Evolutionary conservation across 2,888 invertebrate species (phyloP).

Genomic region (Synergus umbraculus): DNA sequence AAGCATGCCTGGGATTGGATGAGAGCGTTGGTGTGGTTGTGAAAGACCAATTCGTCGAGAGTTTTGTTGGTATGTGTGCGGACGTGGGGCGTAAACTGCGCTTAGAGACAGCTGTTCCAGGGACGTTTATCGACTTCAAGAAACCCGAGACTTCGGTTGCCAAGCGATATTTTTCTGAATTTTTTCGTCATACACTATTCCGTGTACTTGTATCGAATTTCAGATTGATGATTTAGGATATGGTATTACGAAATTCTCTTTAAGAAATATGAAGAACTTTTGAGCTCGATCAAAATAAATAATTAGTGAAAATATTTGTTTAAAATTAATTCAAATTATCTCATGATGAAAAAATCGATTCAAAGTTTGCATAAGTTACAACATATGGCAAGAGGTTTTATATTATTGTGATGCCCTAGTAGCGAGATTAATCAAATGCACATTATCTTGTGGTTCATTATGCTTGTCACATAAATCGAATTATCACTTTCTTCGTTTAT

Average conservation of each 20-base stretch:
- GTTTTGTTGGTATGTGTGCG: constrained; percentile 50
- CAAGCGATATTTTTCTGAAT: constrained; percentile 3
- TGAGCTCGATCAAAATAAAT: background rate
- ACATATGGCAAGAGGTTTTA: background rate
- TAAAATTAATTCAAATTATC: background rate
- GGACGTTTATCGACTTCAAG: constrained; percentile 61
- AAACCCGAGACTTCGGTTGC: constrained; percentile 32
- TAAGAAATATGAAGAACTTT: no score
- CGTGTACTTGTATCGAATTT: background rate
- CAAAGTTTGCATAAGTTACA: no score
- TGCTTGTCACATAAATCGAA: constrained; percentile 1
- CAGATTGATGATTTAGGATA: background rate
- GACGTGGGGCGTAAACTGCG: constrained; percentile 70
- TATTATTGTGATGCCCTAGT: background rate
- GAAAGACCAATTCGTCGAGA: constrained; percentile 59
- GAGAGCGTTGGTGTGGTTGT: constrained; percentile 61
- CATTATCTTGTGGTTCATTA: background rate
- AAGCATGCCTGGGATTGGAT: constrained; percentile 66
- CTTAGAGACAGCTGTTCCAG: constrained; percentile 76
- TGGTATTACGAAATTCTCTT: background rate
- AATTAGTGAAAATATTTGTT: background rate
- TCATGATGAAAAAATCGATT: background rate
- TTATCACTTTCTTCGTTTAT: constrained; percentile 21
- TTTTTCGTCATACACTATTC: background rate
- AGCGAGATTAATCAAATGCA: background rate